A percentile compares a stretch with the other conserved stretches of the same genome.
Conservation (phyloP, 2,113 vertebrate genomes). For the Chionis minor region DNA sequence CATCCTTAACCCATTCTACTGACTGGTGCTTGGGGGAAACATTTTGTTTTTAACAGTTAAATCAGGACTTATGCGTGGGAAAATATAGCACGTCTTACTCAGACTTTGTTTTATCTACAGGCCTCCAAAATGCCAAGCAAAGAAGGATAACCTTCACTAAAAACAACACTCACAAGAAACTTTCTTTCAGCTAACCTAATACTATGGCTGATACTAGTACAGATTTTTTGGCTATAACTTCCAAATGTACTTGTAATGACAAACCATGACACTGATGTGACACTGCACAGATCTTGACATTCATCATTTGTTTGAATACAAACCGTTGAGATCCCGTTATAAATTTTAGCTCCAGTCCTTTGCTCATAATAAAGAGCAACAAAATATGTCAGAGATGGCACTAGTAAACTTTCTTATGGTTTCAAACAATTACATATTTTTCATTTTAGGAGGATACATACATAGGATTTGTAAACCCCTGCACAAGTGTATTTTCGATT, state of each 20-base stretch:
- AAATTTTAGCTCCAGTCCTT: background rate
- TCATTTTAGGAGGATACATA: background rate
- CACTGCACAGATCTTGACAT: background rate
- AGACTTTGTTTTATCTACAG: background rate
- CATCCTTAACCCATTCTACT: background rate
- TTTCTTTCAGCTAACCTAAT: background rate
- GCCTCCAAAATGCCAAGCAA: background rate
- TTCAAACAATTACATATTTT: background rate
- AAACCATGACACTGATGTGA: background rate
- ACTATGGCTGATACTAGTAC: background rate
- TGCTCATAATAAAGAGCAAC: background rate
- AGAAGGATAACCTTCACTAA: background rate
- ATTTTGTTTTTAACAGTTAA: background rate
- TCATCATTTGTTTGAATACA: background rate
- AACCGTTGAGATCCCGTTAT: background rate
- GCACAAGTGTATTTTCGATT: background rate
- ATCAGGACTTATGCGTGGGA: background rate
- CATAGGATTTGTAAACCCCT: background rate
- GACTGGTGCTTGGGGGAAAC: rapidly evolving
- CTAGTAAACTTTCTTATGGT: background rate
- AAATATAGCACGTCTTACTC: background rate
- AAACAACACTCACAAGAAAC: background rate
- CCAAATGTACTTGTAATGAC: background rate
- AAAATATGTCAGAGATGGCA: background rate
- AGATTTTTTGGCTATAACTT: background rate